Evolutionary conservation across 2,888 invertebrate species (phyloP), one percentile per base, ranked within the genome.

Genomic region (Papilio elwesi): DNA sequence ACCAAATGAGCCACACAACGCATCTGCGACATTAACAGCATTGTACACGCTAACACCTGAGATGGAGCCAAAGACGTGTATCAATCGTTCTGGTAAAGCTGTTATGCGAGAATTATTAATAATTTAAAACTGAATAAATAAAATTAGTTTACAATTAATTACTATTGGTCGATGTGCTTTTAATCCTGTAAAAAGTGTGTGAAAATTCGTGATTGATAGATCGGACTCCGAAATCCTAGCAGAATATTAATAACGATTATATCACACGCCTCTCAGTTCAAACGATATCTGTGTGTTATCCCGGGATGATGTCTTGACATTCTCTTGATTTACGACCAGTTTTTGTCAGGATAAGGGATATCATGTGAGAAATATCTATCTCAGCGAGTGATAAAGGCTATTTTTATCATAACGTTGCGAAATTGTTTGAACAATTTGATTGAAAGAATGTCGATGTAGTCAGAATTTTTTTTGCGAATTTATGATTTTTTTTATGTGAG

Each of bases 251-350:
- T 69, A 51, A 69, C 43, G 11, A n/a, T 68, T 15, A 12, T 38
- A 43, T 49, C 38, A 49, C n/a, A 11, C 63, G 15, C 62, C 62
- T 38, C 7, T 68, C 48, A 49, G 36, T 48, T 47, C 70, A 70
- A 63, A 64, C 26, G 64, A 52, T 26, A 11, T 53, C 47, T 70
- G 26, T 53, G n/a, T 52, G n/a, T 70, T 70, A 70, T 70, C 64
- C 26, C 63, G 63, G 70, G 26, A 70, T 53, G 16, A 63, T 70
- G 43, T 53, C 63, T 63, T 70, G 70, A 70, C 63, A 47, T 63
- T 70, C 38, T 64, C 53, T 47, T 64, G 63, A 70, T 53, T 63
- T 70, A 70, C 52, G 63, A 63, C 52, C 70, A 43, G 63, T 53
- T 47, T 63, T 64, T 49, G n/a, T 43, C 62, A 66, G n/a, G 13